Evolutionary conservation across 1,140 invertebrate species (phyloP).

Genomic region (Psilanteris sp.): DNA sequence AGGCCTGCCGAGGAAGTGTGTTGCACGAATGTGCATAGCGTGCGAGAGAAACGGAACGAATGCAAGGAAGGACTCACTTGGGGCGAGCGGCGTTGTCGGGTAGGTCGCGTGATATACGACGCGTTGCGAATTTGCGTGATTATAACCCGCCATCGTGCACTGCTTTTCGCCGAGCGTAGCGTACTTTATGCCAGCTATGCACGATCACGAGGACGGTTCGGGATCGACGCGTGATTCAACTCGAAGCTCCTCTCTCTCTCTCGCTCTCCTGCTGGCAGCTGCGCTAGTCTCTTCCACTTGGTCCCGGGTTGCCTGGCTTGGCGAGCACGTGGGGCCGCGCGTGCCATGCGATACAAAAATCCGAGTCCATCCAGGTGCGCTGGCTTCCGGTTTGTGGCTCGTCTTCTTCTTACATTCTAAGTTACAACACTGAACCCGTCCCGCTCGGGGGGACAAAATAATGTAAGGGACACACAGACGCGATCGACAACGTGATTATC

Average conservation of each 20-base stretch:
- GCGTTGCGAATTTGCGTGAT: conserved; percentile 74
- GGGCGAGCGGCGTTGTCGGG: conserved; percentile 77
- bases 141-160: conserved; percentile 76
- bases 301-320: too few species aligned
- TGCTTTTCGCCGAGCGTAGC: conserved; percentile 9
- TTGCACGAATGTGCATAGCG: conserved; percentile 51
- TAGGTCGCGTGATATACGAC: conserved; percentile 78
- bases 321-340: neutral
- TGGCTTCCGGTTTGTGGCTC: too few species aligned
- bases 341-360: neutral
- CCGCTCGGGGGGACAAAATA: conserved; percentile 75
- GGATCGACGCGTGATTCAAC: conserved; percentile 34
- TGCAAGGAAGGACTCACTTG: conserved; percentile 75
- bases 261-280: neutral
- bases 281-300: neutral
- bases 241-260: neutral
- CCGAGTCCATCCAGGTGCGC: neutral
- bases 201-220: conserved; percentile 24
- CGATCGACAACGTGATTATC: conserved; percentile 7
- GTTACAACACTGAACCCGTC: conserved; percentile 79
- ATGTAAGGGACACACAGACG: conserved; percentile 62
- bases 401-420: conserved; percentile 75
- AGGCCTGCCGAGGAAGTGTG: conserved; percentile 39
- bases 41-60: conserved; percentile 39
- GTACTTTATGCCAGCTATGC: conserved; percentile 7